A percentile compares a stretch with the other conserved stretches of the same genome.
Evolutionary conservation across 37 sponge, comb jelly and placozoan genomes (phyloP).

Genomic region (Beroe ovata): DNA sequence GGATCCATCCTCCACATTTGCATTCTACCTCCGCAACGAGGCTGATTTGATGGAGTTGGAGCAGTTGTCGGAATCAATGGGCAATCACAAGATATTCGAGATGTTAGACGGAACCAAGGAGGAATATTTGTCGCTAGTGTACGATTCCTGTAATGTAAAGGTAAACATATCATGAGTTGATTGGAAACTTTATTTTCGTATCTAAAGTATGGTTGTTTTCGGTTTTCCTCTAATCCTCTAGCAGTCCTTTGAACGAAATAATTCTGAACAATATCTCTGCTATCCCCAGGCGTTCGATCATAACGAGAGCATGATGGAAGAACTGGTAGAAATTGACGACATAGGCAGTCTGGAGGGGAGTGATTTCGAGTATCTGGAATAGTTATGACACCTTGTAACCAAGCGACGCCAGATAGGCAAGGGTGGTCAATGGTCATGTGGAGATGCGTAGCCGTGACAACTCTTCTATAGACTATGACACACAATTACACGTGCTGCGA

Average conservation of each 20-base stretch:
- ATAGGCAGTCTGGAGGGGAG: constrained; percentile 55
- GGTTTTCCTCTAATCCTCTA: no score
- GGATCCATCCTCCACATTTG: constrained; percentile 96
- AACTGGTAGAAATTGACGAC: neutral
- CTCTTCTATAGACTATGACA: no score
- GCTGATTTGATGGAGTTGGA: constrained; percentile 23
- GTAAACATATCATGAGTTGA: no score
- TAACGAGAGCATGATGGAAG: constrained; percentile 65
- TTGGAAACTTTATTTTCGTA: no score
- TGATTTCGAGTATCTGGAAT: constrained; percentile 63
- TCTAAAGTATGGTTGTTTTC: no score
- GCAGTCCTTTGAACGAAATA: no score
- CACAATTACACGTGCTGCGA: no score
- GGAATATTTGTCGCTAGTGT: neutral
- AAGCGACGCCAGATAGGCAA: no score
- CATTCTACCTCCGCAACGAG: constrained; percentile 71
- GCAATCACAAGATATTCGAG: constrained; percentile 37
- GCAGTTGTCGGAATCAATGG: neutral
- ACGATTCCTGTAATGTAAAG: neutral
- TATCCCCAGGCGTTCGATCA: constrained; percentile 49
- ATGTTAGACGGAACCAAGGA: constrained; percentile 51
- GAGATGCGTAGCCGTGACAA: no score
- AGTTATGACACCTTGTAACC: no score
- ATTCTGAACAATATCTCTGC: no score
- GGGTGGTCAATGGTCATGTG: no score